phyloP scores from a whole-genome alignment of 2,888 invertebrate genomes.

The Drosophila ustulata region DNA sequence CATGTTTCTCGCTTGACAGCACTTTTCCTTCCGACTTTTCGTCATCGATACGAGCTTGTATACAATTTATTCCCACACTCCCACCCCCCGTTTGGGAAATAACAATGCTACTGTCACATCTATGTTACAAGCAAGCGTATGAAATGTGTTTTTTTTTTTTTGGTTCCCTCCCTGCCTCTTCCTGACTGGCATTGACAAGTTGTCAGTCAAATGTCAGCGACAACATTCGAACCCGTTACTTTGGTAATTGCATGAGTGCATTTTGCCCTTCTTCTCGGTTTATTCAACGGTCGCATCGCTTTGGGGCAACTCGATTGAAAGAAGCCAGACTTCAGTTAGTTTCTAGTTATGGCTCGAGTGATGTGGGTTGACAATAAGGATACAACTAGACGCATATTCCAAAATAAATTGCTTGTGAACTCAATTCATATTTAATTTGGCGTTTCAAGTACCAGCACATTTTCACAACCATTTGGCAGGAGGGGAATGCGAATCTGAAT shows the following conservation, averaged over 20 bases:
- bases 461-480: not conserved
- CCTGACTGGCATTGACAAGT: constrained; percentile 75
- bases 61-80: not conserved
- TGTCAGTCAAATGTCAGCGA: constrained; percentile 82
- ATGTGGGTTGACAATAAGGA: constrained; percentile 25
- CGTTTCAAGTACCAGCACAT: constrained; percentile 1
- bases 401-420: constrained; percentile 34
- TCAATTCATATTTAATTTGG: constrained; percentile 12
- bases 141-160: constrained; percentile 16
- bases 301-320: constrained; percentile 49
- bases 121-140: constrained; percentile 3
- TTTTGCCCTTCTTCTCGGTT: constrained; percentile 32
- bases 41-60: constrained; percentile 33
- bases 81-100: constrained; percentile 16
- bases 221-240: constrained; percentile 36
- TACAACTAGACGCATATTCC: constrained; percentile 13
- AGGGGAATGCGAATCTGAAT: not conserved
- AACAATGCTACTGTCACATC: constrained; percentile 43
- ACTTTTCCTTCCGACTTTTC: constrained; percentile 36
- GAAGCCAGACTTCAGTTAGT: constrained; percentile 44
- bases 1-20: constrained; percentile 39
- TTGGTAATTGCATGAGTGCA: constrained; percentile 68
- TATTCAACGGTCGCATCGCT: constrained; percentile 48
- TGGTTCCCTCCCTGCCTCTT: not conserved
- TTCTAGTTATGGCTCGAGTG: constrained; percentile 39